Base-by-base conservation (phyloP, 2,888 invertebrate genomes). In the Temnothorax unifasciatus region DNA sequence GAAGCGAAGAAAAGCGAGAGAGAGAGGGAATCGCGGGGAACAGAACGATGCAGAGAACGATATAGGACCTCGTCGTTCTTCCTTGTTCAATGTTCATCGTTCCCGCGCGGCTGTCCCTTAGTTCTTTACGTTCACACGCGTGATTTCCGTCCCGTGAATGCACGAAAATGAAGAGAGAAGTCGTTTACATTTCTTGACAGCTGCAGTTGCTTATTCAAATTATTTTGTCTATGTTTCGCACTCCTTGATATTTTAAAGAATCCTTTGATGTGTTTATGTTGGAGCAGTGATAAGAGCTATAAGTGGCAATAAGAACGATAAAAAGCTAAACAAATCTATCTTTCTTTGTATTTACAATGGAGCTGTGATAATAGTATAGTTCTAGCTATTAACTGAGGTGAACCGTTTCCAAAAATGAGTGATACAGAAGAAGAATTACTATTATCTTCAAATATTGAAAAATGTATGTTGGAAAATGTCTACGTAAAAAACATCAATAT, bases 161-260 rank as follows among this genome's bases (percentile, higher is more conserved):
- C 57, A 44, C 2, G 15, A 34, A 47, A 68, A n/a, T 34, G 15
- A 38, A 54, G n/a, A 34, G 34, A 68, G 41, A 25, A 54, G 29
- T 66, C 77, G 41, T 41, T 57, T 44, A 34, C 44, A 38, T 69
- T 69, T 59, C 71, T 34, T 18, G 79, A 79, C 59, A 59, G 59
- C 47, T 69, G 59, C 38, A 61, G 79, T 71, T 50, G 25, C 38
- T 50, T 61, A 81, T 61, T 79, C 47, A 69, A 59, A 66, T 77
- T 77, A 3, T 57, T 68, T 77, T 6, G 29, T 41, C 57, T 25
- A 29, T 29, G 34, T 34, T 6, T 34, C 4, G 44, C 59, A 21
- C 54, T 15, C 5, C 2, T 34, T 52, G 47, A 18, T 13, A 9
- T 54, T 44, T 66, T 44, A 54, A 21, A 64, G 15, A 29, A 21